These are phyloP conservation scores for Scomber scombrus DNA, from an alignment of 2,113 vertebrate species.

Conservation along the genomic window DNA sequence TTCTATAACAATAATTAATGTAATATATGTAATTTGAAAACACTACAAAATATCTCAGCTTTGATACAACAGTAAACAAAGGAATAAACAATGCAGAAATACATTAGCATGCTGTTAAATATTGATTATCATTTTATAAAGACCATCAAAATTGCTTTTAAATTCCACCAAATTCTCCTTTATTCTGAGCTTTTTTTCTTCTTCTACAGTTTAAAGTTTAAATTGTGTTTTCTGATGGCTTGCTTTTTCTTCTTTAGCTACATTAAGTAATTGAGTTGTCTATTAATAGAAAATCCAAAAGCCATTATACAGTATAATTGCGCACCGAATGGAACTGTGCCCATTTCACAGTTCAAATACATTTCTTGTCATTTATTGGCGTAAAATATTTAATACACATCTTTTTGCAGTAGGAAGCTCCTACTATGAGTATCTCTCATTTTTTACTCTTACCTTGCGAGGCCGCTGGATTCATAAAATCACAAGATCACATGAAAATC, in stretches of 20 bases:
- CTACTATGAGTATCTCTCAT: neutral
- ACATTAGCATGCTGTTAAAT: neutral
- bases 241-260: too few species aligned
- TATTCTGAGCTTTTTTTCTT: neutral
- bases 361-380: too few species aligned
- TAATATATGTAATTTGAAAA: neutral
- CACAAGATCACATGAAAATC: too few species aligned
- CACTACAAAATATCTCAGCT: neutral
- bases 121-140: neutral
- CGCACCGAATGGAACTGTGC: too few species aligned
- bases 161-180: neutral
- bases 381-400: too few species aligned
- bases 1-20: too few species aligned
- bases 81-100: neutral
- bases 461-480: too few species aligned
- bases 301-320: too few species aligned
- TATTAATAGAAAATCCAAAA: too few species aligned
- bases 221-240: too few species aligned
- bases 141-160: neutral
- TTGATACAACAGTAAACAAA: slow-evolving; percentile 3
- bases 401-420: neutral
- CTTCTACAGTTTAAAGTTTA: neutral
- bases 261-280: too few species aligned
- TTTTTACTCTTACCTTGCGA: neutral
- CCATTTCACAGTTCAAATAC: too few species aligned